phyloP scores from a whole-genome alignment of 2,113 vertebrate genomes.

The Lota lota region DNA sequence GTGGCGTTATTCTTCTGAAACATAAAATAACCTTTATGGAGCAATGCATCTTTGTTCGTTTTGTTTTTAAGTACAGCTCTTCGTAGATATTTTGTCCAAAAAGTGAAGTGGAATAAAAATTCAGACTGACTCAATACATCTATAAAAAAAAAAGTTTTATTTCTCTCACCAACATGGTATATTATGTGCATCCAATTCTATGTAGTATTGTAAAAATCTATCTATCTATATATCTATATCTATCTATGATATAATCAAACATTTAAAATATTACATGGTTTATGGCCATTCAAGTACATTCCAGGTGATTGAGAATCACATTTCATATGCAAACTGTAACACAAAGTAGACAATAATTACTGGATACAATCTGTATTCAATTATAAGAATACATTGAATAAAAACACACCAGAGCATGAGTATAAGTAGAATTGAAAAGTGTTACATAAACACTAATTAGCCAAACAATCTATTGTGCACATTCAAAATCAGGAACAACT shows the following conservation, averaged over 20 bases:
- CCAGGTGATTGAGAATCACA: conserved; percentile 1
- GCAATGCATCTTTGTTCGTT: not conserved
- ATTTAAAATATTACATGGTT: not conserved
- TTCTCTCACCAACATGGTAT: not conserved
- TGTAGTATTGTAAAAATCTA: not conserved
- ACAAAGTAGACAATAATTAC: not conserved
- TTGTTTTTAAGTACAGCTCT: too few species aligned
- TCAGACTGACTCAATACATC: not conserved
- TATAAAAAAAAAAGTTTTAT: not conserved
- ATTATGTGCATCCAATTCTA: not conserved
- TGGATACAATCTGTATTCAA: not conserved
- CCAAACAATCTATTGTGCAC: not conserved
- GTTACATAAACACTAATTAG: not conserved
- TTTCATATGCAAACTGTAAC: not conserved
- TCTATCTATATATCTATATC: not conserved
- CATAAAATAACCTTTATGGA: not conserved
- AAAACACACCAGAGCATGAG: not conserved
- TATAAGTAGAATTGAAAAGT: too few species aligned
- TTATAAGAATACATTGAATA: not conserved
- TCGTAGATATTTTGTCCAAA: not conserved
- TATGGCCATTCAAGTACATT: conserved; percentile 18
- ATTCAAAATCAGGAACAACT: conserved; percentile 19
- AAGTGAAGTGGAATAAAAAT: not conserved
- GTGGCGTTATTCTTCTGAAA: not conserved
- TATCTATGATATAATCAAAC: not conserved